A percentile compares a stretch with the other conserved stretches of the same genome.
phyloP scores from a whole-genome alignment of 2,888 invertebrate genomes.

The Pterostichus madidus region DNA sequence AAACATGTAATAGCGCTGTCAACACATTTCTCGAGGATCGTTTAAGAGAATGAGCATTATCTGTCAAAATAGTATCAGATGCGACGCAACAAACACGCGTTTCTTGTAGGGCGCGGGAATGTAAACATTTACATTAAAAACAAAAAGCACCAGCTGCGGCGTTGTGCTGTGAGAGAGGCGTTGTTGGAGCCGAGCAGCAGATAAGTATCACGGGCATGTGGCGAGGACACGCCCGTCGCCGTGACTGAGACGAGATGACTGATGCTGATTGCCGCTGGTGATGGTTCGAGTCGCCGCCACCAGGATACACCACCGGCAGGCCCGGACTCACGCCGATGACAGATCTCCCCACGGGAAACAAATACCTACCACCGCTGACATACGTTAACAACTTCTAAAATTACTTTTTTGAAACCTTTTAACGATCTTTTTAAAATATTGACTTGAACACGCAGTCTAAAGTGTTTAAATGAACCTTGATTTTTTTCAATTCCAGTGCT shows the following conservation, averaged over 20 bases:
- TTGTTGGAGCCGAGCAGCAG: conserved; percentile 9
- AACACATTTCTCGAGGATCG: background rate
- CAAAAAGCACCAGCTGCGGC: conserved; percentile 15
- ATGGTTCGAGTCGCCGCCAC: conserved; percentile 40
- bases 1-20: conserved; percentile 7
- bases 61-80: conserved; percentile 53
- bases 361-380: background rate
- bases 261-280: conserved; percentile 60
- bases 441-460: background rate
- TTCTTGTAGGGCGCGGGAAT: conserved; percentile 22
- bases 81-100: background rate
- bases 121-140: conserved; percentile 60
- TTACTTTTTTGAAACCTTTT: background rate
- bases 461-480: no score
- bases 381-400: conserved; percentile 1
- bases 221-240: conserved; percentile 6
- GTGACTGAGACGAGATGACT: conserved; percentile 57
- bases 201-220: conserved; percentile 43
- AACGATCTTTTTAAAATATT: background rate
- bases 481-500: no score
- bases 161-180: conserved; percentile 37
- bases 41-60: conserved; percentile 29
- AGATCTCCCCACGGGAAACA: background rate
- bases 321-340: background rate
- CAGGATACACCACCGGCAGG: conserved; percentile 18